These are phyloP conservation scores for Philaethria dido DNA, from an alignment of 2,888 invertebrate species.

Conservation along the genomic window DNA sequence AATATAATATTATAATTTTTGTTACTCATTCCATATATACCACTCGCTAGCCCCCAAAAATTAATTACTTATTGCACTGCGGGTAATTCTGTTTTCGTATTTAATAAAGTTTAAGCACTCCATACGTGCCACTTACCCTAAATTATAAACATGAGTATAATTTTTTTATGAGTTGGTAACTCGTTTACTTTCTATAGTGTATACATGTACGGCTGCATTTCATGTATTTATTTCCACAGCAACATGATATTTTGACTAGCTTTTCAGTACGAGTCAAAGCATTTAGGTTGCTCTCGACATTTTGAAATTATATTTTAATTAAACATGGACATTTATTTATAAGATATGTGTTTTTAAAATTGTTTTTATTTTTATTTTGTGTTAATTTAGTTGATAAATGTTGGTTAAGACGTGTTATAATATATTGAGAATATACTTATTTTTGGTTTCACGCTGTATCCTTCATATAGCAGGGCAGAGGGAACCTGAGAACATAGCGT, in stretches of 20 bases:
- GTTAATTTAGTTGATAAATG: background rate
- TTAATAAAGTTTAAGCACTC: constrained; percentile 44
- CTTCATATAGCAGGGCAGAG: no score
- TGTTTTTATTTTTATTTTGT: background rate
- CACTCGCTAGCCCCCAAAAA: constrained; percentile 30
- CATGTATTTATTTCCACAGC: constrained; percentile 35
- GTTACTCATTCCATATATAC: constrained; percentile 18
- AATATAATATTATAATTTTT: constrained; percentile 13
- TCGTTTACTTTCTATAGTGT: constrained; percentile 45
- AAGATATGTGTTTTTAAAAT: background rate
- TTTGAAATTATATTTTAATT: constrained; percentile 30
- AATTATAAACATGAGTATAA: constrained; percentile 44
- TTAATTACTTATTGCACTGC: constrained; percentile 44
- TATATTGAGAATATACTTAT: no score
- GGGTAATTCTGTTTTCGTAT: constrained; percentile 41
- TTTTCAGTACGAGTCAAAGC: constrained; percentile 31
- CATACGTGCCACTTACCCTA: constrained; percentile 44
- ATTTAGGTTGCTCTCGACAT: constrained; percentile 27
- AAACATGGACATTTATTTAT: constrained; percentile 17
- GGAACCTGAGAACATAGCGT: no score
- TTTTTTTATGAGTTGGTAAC: constrained; percentile 44
- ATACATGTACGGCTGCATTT: constrained; percentile 30
- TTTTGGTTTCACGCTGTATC: no score
- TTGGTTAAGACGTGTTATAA: no score
- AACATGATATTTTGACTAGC: constrained; percentile 29